These are phyloP conservation scores for Manacus vitellinus DNA, from an alignment of 2,113 vertebrate genomes.

Conservation along the genomic window DNA sequence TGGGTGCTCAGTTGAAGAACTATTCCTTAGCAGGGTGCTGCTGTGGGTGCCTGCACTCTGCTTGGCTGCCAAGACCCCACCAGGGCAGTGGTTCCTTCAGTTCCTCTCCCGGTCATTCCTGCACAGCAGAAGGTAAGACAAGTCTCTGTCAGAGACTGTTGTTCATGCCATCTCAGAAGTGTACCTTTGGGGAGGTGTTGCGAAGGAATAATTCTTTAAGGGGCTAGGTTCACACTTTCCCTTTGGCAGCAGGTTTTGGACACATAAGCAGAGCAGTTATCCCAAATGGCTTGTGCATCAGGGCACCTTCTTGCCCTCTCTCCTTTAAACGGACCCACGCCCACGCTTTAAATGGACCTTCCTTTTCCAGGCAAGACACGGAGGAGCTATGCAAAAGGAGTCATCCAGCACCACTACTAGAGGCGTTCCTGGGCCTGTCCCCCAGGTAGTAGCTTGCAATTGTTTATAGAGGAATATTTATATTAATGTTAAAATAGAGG, in stretches of 20 bases:
- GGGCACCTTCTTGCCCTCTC: neutral
- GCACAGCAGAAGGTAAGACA: neutral
- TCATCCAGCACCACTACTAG: neutral
- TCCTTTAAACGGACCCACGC: neutral
- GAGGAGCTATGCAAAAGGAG: neutral
- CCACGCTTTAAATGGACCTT: neutral
- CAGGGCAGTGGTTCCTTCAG: neutral
- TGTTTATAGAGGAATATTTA: neutral
- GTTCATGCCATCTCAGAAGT: neutral
- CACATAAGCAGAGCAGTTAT: neutral
- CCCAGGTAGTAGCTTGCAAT: neutral
- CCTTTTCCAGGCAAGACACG: neutral
- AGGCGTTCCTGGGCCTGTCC: neutral
- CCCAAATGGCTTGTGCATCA: accelerated
- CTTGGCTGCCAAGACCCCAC: neutral
- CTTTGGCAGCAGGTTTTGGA: neutral
- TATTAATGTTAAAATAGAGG: neutral
- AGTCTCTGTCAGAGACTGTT: neutral
- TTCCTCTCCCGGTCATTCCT: neutral
- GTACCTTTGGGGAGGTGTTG: neutral
- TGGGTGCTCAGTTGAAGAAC: neutral
- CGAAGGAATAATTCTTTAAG: neutral
- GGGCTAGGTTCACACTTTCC: neutral
- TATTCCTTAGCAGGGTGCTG: neutral
- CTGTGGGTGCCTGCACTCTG: neutral